Evolutionary conservation across 2,113 vertebrate genomes (phyloP).

Genomic region (Mustela nigripes): DNA sequence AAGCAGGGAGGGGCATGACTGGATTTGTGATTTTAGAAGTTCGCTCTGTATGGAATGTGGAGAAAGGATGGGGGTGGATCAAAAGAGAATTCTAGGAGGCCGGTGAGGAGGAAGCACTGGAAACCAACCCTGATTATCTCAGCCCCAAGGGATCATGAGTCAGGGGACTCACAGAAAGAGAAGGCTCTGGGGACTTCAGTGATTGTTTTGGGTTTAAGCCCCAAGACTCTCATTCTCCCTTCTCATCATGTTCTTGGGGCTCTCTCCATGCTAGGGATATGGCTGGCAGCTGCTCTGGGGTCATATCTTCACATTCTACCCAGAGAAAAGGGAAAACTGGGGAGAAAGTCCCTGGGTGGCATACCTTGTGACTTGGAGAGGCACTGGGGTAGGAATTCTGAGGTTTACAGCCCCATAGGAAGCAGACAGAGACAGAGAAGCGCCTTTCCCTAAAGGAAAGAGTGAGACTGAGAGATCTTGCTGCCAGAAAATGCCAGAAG

Average conservation of each 20-base stretch:
- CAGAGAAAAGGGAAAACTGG: neutral
- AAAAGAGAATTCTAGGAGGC: neutral
- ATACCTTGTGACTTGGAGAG: neutral
- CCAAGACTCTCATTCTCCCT: neutral
- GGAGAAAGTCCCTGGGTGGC: neutral
- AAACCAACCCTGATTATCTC: neutral
- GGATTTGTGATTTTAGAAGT: neutral
- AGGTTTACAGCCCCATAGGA: neutral
- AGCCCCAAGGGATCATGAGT: neutral
- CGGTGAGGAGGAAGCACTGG: neutral
- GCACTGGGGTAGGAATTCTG: neutral
- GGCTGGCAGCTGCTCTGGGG: neutral
- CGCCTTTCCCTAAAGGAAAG: neutral
- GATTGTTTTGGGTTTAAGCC: neutral
- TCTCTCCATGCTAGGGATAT: neutral
- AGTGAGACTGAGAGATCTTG: neutral
- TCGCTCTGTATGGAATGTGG: neutral
- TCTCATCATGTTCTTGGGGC: neutral
- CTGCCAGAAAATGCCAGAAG: neutral
- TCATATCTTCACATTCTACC: neutral
- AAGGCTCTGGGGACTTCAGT: neutral
- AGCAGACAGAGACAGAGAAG: neutral
- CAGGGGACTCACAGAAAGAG: neutral
- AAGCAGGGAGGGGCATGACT: fast-evolving
- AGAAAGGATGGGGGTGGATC: neutral